Conservation (phyloP, 2,113 vertebrate genomes). For the Theristicus caerulescens region DNA sequence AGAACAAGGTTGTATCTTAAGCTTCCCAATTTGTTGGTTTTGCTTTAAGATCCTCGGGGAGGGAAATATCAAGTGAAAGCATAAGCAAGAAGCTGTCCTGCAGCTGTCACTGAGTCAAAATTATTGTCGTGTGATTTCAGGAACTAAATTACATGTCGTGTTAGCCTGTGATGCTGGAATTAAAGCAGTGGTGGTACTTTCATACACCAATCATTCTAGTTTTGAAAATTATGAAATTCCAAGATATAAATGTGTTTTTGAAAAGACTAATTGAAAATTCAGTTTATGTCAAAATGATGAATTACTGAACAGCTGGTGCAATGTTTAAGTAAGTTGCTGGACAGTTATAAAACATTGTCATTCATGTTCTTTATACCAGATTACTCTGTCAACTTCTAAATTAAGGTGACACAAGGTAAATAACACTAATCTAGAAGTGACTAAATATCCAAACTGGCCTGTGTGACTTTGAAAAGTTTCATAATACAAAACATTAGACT, state of each 20-base stretch:
- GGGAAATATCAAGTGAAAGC: not conserved
- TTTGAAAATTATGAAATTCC: slow-evolving; percentile 76
- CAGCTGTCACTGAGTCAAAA: not conserved
- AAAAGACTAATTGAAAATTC: slow-evolving; percentile 80
- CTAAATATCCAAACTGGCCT: not conserved
- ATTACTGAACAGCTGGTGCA: slow-evolving; percentile 76
- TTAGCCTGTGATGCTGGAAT: slow-evolving; percentile 61
- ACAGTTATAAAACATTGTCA: slow-evolving; percentile 68
- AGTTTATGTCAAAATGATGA: slow-evolving; percentile 72
- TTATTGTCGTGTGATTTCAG: slow-evolving; percentile 51
- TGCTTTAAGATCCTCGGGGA: not conserved
- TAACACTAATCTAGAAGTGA: not conserved
- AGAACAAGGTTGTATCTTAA: not conserved
- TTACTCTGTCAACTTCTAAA: not conserved
- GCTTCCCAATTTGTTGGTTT: not conserved
- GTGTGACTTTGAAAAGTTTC: not conserved
- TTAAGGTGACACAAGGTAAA: not conserved
- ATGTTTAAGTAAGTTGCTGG: slow-evolving; percentile 77
- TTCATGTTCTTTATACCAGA: not conserved
- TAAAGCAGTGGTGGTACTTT: slow-evolving; percentile 63
- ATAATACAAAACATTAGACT: not conserved
- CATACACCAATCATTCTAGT: slow-evolving; percentile 70
- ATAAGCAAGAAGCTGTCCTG: not conserved
- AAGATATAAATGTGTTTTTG: slow-evolving; percentile 77
- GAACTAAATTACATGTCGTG: slow-evolving; percentile 58